phyloP scores from a whole-genome alignment of 2,113 vertebrate genomes.

The Asarcornis scutulata region DNA sequence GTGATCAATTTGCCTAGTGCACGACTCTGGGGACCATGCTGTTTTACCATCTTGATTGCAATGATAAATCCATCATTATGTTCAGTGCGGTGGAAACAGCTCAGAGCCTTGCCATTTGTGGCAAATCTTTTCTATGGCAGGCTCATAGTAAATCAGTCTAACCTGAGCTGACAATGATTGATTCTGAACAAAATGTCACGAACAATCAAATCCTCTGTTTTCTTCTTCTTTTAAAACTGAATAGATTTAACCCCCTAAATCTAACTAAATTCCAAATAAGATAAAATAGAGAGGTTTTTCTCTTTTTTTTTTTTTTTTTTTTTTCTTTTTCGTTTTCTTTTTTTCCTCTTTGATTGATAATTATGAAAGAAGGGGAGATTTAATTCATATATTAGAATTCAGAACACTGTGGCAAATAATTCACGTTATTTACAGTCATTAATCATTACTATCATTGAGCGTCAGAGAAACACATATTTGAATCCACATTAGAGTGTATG shows the following conservation, averaged over 20 bases:
- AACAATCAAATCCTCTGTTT: conserved; percentile 72
- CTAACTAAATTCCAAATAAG: conserved; percentile 52
- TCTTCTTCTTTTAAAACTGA: conserved; percentile 50
- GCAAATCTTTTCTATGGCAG: conserved; percentile 59
- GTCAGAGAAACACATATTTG: conserved; percentile 58
- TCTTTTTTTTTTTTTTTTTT: neutral
- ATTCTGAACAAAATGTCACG: conserved; percentile 72
- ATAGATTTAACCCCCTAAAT: conserved; percentile 50
- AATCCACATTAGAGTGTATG: conserved; percentile 8
- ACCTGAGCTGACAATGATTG: conserved; percentile 72
- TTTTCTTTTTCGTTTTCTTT: neutral
- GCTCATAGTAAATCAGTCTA: conserved; percentile 70
- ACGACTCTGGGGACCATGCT: conserved; percentile 68
- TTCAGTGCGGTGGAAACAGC: conserved; percentile 59
- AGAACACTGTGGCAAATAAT: neutral
- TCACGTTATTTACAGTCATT: conserved; percentile 27
- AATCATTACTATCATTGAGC: conserved; percentile 27
- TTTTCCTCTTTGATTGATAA: neutral
- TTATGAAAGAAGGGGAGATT: neutral
- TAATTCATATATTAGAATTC: neutral
- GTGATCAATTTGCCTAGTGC: conserved; percentile 76
- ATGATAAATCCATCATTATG: conserved; percentile 72
- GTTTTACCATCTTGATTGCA: conserved; percentile 77
- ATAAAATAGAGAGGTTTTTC: neutral
- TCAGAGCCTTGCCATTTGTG: conserved; percentile 53